phyloP scores from a whole-genome alignment of 2,113 vertebrate species.

The Proteles cristata region DNA sequence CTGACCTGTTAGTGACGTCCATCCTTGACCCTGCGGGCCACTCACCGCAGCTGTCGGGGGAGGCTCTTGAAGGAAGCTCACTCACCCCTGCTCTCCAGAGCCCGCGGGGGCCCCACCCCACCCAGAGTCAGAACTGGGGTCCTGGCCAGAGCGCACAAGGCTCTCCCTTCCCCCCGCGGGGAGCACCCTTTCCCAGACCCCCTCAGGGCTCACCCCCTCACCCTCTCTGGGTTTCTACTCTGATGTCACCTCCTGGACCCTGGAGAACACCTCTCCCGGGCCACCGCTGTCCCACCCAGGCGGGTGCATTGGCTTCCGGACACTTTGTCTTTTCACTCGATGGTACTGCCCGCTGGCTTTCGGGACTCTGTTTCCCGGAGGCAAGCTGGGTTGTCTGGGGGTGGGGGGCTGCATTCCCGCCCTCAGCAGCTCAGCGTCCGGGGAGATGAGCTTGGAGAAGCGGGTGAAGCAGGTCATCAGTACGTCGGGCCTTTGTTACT shows the following conservation, averaged over 20 bases:
- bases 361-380: neutral
- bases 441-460: neutral
- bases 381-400: neutral
- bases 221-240: neutral
- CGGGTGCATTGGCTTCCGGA: too few relatives aligned
- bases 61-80: neutral
- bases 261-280: neutral
- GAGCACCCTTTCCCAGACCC: rapidly evolving
- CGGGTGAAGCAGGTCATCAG: neutral
- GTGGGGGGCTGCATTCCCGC: too few relatives aligned
- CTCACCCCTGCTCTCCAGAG: too few relatives aligned
- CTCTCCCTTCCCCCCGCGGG: too few relatives aligned
- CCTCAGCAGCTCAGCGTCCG: neutral
- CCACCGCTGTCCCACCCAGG: too few relatives aligned
- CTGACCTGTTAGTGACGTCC: neutral
- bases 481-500: neutral
- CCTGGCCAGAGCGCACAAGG: rapidly evolving
- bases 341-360: neutral
- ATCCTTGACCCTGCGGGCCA: rapidly evolving
- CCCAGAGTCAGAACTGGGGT: neutral
- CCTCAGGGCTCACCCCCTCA: neutral
- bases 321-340: neutral
- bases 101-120: neutral
- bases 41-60: neutral
- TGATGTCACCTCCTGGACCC: neutral